A percentile compares a stretch with the other conserved stretches of the same genome.
Evolutionary conservation across 2,888 invertebrate species (phyloP).

Genomic region (Sclerodermus sp.): DNA sequence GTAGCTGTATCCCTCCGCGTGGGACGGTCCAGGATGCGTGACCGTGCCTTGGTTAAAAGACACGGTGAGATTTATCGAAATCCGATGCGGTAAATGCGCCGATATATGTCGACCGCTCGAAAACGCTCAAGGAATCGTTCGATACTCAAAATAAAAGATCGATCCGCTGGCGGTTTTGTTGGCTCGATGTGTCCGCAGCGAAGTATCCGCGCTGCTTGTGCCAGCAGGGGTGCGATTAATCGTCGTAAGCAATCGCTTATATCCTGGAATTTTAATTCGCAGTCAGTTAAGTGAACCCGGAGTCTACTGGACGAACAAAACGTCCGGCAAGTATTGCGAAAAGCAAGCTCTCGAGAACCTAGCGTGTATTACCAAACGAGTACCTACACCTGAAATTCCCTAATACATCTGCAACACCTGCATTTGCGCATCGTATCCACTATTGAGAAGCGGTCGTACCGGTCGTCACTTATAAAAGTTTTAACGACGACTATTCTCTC

Average conservation of each 20-base stretch:
- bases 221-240: conserved; percentile 44
- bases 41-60: conserved; percentile 28
- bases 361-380: conserved; percentile 1
- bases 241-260: conserved; percentile 44
- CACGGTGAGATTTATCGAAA: conserved; percentile 35
- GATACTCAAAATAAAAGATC: conserved; percentile 35
- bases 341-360: conserved; percentile 25
- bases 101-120: conserved; percentile 32
- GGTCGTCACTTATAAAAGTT: conserved; percentile 21
- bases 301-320: conserved; percentile 31
- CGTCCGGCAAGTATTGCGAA: conserved; percentile 27
- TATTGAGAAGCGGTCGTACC: conserved; percentile 24
- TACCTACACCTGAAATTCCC: not conserved
- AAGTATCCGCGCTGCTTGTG: conserved; percentile 6
- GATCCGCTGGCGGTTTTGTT: conserved; percentile 6
- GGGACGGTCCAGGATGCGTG: conserved; percentile 27
- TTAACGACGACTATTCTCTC: conserved; percentile 12
- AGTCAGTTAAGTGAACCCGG: conserved; percentile 33
- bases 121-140: conserved; percentile 33
- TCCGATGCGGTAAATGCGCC: conserved; percentile 30
- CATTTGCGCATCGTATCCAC: conserved; percentile 2
- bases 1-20: conserved; percentile 15
- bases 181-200: conserved; percentile 6
- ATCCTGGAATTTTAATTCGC: conserved; percentile 39
- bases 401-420: conserved; percentile 18